Conservation (phyloP, 2,888 invertebrate genomes). For the Fragum fragum region DNA sequence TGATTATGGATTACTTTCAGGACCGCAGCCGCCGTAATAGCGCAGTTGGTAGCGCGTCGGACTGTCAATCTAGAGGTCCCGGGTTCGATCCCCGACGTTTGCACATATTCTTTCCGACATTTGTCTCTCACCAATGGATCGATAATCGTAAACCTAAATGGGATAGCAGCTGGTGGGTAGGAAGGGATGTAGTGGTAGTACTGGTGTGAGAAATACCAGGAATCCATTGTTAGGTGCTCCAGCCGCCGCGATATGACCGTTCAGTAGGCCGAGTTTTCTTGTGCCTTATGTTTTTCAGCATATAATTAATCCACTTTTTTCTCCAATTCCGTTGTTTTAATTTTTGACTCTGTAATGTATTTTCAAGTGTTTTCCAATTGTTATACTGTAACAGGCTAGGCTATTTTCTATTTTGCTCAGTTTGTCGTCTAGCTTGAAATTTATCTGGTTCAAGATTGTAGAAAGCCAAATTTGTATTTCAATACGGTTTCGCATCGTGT, state of each 20-base stretch:
- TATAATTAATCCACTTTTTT: not conserved
- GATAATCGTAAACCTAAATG: too few species aligned
- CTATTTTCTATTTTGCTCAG: slow-evolving; percentile 14
- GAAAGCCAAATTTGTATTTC: slow-evolving; percentile 3
- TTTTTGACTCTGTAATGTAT: slow-evolving; percentile 14
- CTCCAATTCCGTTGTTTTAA: not conserved
- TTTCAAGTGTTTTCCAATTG: not conserved
- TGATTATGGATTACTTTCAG: too few species aligned
- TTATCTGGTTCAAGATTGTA: not conserved
- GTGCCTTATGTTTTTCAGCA: not conserved
- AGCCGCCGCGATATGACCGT: too few species aligned
- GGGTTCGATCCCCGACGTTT: too few species aligned
- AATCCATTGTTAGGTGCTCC: too few species aligned
- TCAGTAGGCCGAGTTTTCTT: not conserved
- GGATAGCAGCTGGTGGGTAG: too few species aligned
- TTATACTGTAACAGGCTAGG: too few species aligned
- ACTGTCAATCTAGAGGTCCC: too few species aligned
- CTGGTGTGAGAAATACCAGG: too few species aligned
- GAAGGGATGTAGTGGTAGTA: too few species aligned
- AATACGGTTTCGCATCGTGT: not conserved
- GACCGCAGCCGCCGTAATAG: not conserved
- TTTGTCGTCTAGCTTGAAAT: slow-evolving; percentile 23
- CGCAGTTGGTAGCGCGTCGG: not conserved
- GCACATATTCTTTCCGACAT: too few species aligned
- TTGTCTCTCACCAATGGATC: too few species aligned